Percentiles rank a stretch among this genome's conserved stretches.
Conservation (phyloP, 30 jellyfish, hydroid and myxozoan genomes). For the Chironex yamaguchii region DNA sequence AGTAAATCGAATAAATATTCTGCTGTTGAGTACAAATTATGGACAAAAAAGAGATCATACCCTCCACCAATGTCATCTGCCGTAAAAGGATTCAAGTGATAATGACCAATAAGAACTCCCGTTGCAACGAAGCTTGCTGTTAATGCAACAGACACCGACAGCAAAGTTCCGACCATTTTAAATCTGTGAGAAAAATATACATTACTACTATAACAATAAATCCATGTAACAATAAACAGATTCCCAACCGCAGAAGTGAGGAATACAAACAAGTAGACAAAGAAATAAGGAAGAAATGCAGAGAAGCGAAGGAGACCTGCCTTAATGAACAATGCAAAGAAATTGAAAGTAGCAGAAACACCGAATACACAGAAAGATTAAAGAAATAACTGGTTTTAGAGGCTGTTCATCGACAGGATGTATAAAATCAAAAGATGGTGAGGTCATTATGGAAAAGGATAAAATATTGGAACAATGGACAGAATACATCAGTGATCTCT, state of each 20-base stretch:
- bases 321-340: constrained; percentile 32
- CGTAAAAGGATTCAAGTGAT: constrained; percentile 47
- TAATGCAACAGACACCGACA: constrained; percentile 31
- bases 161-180: constrained; percentile 46
- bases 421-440: constrained; percentile 40
- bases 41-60: too few relatives aligned
- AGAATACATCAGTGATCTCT: constrained; percentile 53
- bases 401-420: constrained; percentile 34
- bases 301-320: constrained; percentile 46
- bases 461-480: constrained; percentile 28
- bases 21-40: too few relatives aligned
- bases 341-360: constrained; percentile 4
- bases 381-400: constrained; percentile 31
- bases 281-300: constrained; percentile 9
- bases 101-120: constrained; percentile 46
- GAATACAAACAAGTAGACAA: constrained; percentile 6
- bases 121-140: constrained; percentile 43
- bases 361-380: constrained; percentile 19
- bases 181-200: constrained; percentile 40
- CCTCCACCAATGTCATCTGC: constrained; percentile 39
- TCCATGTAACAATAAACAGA: too few relatives aligned
- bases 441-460: constrained; percentile 22
- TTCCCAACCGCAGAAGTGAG: not conserved
- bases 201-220: too few relatives aligned
- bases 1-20: too few relatives aligned